Base-by-base conservation (phyloP, 2,888 invertebrate species). In the Abrostola tripartita region DNA sequence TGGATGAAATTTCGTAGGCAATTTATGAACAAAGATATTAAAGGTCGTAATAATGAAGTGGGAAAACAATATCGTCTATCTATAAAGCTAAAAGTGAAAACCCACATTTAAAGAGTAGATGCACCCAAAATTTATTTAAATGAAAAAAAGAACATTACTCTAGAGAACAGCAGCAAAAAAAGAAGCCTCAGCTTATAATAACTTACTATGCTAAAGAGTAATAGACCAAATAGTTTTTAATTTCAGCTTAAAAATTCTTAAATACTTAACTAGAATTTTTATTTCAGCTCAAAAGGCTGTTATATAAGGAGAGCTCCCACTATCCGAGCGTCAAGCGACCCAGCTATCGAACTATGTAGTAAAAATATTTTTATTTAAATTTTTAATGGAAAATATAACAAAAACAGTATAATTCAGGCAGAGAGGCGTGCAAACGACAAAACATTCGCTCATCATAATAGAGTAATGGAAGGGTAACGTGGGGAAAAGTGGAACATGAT, bases 361-460 rank as follows among this genome's bases (percentile, higher is more conserved):
- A 42, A 56, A 74, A 71, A 59, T 37, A 44, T 10, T 51, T 47
- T 9, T 47, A 47, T 47, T 47, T 24, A 47, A 47, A 53, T 53
- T 64, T 61, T 53, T 68, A 71, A 64, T 74, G 63, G 65, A 69
- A 75, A 80, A 60, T 72, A 62, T 68, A 71, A 76, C 72, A 78
- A 72, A 71, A 73, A 66, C 35, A 52, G 77, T 78, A 82, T 81
- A 84, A 82, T 82, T 81, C 72, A 72, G 76, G 73, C 71, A 75
- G 76, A 81, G 82, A 79, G 79, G 81, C 81, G 78, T 79, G 83
- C 81, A 68, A 78, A 83, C 84, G 87, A 86, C 88, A 87, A 85
- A 87, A 87, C 88, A 86, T 84, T 81, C 83, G 82, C 85, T 86
- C 88, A 80, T 85, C 84, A 85, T 89, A 89, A 89, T 88, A 88